phyloP scores from a whole-genome alignment of 2,797 vertebrate genomes.

The Telmatherina bonti region DNA sequence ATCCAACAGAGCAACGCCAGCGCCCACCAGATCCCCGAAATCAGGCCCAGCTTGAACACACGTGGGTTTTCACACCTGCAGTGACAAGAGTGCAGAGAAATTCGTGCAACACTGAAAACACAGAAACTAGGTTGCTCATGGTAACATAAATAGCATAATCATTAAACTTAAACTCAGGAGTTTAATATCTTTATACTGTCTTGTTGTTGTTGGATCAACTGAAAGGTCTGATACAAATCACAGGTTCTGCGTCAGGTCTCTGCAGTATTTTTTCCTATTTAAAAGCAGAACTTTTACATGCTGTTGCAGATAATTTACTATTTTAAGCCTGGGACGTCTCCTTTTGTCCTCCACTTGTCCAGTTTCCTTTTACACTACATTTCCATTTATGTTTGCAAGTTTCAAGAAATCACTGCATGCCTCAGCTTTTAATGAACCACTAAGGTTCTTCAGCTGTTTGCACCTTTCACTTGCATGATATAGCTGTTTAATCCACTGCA shows the following conservation, averaged over 20 bases:
- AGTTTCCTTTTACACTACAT: not conserved
- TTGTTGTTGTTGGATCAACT: no score
- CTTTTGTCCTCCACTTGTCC: no score
- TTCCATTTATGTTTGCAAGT: not conserved
- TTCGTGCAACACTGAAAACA: not conserved
- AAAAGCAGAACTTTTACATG: no score
- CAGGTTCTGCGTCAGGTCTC: not conserved
- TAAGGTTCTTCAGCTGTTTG: not conserved
- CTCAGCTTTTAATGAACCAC: not conserved
- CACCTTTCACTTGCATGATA: no score
- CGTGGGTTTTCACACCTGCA: slow-evolving; percentile 95
- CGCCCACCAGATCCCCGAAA: slow-evolving; percentile 91
- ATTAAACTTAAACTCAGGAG: not conserved
- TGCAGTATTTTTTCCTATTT: no score
- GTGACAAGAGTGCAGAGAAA: slow-evolving; percentile 20
- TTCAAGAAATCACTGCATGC: not conserved
- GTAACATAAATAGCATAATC: not conserved
- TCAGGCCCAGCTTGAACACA: slow-evolving; percentile 93
- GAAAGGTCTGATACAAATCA: not conserved
- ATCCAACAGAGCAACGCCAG: slow-evolving; percentile 96
- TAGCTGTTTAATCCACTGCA: no score
- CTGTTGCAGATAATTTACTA: no score
- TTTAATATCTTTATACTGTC: no score
- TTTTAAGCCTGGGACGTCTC: no score
- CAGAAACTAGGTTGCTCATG: not conserved